phyloP scores from a whole-genome alignment of 2,888 invertebrate species.

The Gryllus longicercus region DNA sequence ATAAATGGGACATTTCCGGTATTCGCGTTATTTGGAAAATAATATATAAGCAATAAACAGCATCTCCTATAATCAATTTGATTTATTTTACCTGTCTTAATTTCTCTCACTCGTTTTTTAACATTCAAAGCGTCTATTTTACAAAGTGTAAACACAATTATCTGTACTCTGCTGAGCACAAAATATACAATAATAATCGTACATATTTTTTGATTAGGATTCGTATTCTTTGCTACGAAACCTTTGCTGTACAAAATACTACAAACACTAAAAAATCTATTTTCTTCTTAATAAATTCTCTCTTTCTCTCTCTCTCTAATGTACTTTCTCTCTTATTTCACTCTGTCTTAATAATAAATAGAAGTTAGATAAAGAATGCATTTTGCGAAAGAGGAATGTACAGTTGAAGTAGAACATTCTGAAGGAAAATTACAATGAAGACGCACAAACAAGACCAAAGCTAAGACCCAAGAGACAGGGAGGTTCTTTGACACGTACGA shows the following conservation, averaged over 20 bases:
- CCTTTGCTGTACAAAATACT: slow-evolving; percentile 48
- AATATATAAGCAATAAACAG: slow-evolving; percentile 34
- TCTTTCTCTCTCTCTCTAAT: slow-evolving; percentile 28
- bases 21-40: slow-evolving; percentile 31
- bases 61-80: slow-evolving; percentile 29
- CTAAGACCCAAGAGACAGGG: slow-evolving; percentile 28
- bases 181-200: slow-evolving; percentile 35
- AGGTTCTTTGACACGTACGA: slow-evolving; percentile 26
- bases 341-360: slow-evolving; percentile 17
- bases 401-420: slow-evolving; percentile 19
- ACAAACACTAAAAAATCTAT: slow-evolving; percentile 46
- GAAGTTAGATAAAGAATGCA: slow-evolving; percentile 25
- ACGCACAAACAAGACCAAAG: slow-evolving; percentile 33
- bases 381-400: slow-evolving; percentile 34
- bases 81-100: slow-evolving; percentile 21
- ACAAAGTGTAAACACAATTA: slow-evolving; percentile 37
- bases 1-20: slow-evolving; percentile 22
- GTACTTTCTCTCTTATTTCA: neutral
- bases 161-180: slow-evolving; percentile 33
- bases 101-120: slow-evolving; percentile 26
- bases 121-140: slow-evolving; percentile 38
- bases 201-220: slow-evolving; percentile 30
- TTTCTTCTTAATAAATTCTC: slow-evolving; percentile 33
- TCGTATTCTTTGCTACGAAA: slow-evolving; percentile 23
- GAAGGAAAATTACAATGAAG: slow-evolving; percentile 26